phyloP scores from a whole-genome alignment of 2,797 vertebrate genomes.

The Alectoris magna region DNA sequence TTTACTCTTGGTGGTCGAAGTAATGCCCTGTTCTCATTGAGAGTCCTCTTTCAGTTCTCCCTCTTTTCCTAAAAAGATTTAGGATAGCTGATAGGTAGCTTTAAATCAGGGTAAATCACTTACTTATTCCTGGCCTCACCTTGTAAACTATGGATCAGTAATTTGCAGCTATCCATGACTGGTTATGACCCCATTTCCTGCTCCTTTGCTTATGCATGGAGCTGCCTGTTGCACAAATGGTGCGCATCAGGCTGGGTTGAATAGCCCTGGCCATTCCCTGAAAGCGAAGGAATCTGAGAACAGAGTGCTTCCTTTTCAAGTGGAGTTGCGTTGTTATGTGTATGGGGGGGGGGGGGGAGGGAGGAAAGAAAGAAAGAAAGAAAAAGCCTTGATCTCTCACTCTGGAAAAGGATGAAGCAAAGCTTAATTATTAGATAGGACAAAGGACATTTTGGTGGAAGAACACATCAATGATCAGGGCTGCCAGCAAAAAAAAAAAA shows the following conservation, averaged over 20 bases:
- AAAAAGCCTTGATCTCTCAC: not conserved
- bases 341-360: accelerated
- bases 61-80: not conserved
- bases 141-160: not conserved
- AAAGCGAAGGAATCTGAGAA: conserved; percentile 10
- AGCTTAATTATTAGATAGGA: not conserved
- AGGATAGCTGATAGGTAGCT: not conserved
- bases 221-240: not conserved
- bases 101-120: not conserved
- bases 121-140: not conserved
- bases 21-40: not conserved
- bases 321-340: not conserved
- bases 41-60: not conserved
- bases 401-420: conserved; percentile 16
- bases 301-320: conserved; percentile 13
- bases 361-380: not conserved
- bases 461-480: not conserved
- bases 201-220: not conserved
- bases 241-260: not conserved
- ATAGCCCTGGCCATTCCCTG: not conserved
- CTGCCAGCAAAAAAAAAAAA: not conserved
- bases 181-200: not conserved
- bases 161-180: conserved; percentile 1
- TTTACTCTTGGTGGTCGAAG: not conserved
- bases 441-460: conserved; percentile 13